Conservation (phyloP, 2,888 invertebrate genomes). For the Drosophila barbarae region DNA sequence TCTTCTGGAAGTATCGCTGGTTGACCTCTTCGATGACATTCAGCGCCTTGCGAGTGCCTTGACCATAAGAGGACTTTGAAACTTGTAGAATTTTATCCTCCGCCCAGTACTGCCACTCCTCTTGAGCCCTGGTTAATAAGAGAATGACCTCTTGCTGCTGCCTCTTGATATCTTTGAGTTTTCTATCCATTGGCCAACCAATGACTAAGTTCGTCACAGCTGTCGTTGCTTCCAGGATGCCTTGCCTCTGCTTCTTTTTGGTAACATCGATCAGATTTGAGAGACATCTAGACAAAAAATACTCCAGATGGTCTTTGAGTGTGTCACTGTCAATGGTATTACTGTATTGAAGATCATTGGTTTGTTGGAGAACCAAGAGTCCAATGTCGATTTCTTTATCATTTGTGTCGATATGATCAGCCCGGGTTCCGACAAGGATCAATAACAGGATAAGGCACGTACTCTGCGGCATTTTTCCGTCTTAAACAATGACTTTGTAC, state of each 20-base stretch:
- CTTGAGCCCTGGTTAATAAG: not conserved
- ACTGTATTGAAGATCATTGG: not conserved
- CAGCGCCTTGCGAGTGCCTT: not conserved
- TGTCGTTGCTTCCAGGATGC: conserved; percentile 4
- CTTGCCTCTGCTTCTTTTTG: conserved; percentile 1
- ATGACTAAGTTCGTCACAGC: not conserved
- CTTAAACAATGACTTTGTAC: not conserved
- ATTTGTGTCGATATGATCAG: not conserved
- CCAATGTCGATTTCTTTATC: no score
- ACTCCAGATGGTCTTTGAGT: not conserved
- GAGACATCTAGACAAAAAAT: not conserved
- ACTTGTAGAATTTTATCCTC: not conserved
- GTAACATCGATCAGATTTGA: not conserved
- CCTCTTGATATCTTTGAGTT: not conserved
- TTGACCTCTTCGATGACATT: not conserved
- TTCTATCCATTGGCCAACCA: not conserved
- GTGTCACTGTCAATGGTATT: not conserved
- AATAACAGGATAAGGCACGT: not conserved
- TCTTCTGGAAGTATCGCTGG: not conserved
- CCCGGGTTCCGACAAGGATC: not conserved
- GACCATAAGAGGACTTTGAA: not conserved
- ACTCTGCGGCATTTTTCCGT: not conserved
- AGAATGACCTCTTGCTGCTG: conserved; percentile 5
- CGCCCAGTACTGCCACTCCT: conserved; percentile 12
- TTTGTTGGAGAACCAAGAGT: not conserved